Conservation (phyloP, 2,888 invertebrate genomes). For the Pasiphila rectangulata region DNA sequence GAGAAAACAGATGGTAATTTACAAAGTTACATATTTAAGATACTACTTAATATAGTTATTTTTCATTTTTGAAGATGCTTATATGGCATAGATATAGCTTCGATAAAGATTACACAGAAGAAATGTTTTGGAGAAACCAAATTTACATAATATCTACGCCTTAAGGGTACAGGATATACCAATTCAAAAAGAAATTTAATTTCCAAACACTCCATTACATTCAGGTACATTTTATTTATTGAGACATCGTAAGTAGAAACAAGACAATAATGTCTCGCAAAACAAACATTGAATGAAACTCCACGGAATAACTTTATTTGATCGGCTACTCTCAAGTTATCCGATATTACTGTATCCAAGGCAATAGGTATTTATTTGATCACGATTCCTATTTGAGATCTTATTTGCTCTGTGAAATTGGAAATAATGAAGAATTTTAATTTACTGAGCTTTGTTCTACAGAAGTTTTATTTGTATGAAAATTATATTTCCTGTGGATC, state of each 20-base stretch:
- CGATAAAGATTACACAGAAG: too few relatives aligned
- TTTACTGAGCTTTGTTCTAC: too few relatives aligned
- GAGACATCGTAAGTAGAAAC: conserved; percentile 2
- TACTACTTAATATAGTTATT: too few relatives aligned
- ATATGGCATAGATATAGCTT: too few relatives aligned
- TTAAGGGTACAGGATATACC: not conserved
- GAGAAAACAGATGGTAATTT: too few relatives aligned
- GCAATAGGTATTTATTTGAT: conserved; percentile 9
- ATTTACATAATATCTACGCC: too few relatives aligned
- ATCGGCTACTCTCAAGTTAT: conserved; percentile 14
- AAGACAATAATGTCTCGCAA: conserved; percentile 10
- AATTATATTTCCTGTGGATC: too few relatives aligned
- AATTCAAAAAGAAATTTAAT: not conserved
- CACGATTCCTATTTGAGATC: conserved; percentile 9
- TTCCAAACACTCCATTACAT: not conserved
- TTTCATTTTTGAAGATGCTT: too few relatives aligned
- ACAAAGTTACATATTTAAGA: too few relatives aligned
- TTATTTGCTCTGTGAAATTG: conserved; percentile 1
- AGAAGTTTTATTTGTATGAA: too few relatives aligned
- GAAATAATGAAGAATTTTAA: not conserved
- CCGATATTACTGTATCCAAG: conserved; percentile 11
- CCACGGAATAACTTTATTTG: conserved; percentile 18
- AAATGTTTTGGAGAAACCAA: too few relatives aligned
- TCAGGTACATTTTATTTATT: not conserved
- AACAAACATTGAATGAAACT: conserved; percentile 16